These are phyloP conservation scores for Clistopyga incitator DNA, from an alignment of 2,888 invertebrate species.

Conservation along the genomic window DNA sequence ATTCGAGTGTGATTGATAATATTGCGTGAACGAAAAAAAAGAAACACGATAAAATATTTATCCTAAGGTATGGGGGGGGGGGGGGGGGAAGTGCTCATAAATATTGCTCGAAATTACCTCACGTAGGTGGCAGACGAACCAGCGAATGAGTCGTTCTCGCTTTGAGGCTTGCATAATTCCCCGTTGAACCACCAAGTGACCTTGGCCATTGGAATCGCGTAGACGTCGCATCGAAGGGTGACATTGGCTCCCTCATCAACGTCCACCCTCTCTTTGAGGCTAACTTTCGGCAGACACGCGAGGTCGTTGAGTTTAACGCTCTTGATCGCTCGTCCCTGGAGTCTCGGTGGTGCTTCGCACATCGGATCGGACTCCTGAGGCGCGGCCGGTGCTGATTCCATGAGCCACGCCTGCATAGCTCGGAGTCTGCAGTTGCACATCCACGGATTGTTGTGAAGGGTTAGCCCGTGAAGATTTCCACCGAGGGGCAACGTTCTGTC, in stretches of 20 bases:
- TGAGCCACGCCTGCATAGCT: slow-evolving; percentile 92
- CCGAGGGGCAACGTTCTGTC: slow-evolving; percentile 86
- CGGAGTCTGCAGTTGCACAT: slow-evolving; percentile 93
- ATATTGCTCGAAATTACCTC: slow-evolving; percentile 67
- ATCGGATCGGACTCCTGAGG: slow-evolving; percentile 92
- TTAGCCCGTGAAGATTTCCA: slow-evolving; percentile 91
- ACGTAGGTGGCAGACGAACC: slow-evolving; percentile 69
- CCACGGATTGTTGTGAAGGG: slow-evolving; percentile 95
- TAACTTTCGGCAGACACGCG: slow-evolving; percentile 92
- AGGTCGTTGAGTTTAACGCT: slow-evolving; percentile 89
- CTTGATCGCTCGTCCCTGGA: slow-evolving; percentile 89
- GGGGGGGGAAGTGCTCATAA: not conserved
- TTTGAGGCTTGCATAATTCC: slow-evolving; percentile 88
- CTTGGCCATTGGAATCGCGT: slow-evolving; percentile 92
- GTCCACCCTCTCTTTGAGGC: slow-evolving; percentile 91
- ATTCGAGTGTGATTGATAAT: not conserved
- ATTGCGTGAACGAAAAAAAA: not conserved
- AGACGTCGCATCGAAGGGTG: slow-evolving; percentile 92
- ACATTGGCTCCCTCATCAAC: slow-evolving; percentile 93
- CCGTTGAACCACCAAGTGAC: slow-evolving; percentile 94
- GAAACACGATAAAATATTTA: not conserved
- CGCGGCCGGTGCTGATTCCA: slow-evolving; percentile 88
- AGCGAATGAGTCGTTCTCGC: slow-evolving; percentile 85
- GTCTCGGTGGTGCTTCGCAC: slow-evolving; percentile 89
- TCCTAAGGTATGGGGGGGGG: too few species aligned